These are phyloP conservation scores for Oreotrochilus melanogaster DNA, from an alignment of 2,113 vertebrate species.

Conservation along the genomic window DNA sequence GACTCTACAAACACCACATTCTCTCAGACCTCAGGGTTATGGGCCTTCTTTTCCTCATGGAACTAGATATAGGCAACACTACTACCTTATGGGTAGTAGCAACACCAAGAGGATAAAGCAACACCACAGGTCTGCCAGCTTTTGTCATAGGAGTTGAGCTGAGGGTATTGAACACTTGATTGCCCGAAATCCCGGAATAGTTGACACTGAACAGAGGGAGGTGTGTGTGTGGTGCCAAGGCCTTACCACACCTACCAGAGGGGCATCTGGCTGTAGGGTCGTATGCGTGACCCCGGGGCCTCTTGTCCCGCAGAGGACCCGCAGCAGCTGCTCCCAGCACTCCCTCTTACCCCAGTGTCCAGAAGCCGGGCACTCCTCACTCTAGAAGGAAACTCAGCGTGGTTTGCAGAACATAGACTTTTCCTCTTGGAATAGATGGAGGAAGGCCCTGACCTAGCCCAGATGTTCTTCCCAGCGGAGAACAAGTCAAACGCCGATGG, in stretches of 20 bases:
- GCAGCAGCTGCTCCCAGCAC: not conserved
- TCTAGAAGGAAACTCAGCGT: fast-evolving
- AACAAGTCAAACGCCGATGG: not conserved
- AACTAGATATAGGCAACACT: fast-evolving
- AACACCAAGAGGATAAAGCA: fast-evolving
- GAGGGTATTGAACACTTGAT: fast-evolving
- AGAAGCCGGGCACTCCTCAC: too few species aligned
- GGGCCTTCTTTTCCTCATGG: not conserved
- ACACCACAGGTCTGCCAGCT: not conserved
- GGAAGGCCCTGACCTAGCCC: not conserved
- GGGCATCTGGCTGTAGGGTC: fast-evolving
- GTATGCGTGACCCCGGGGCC: not conserved
- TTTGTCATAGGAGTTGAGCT: fast-evolving
- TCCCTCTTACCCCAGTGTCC: not conserved
- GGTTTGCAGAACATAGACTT: not conserved
- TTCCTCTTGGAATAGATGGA: fast-evolving
- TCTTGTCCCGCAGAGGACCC: fast-evolving
- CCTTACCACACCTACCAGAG: fast-evolving
- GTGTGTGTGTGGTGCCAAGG: fast-evolving
- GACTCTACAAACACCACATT: fast-evolving
- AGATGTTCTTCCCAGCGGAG: fast-evolving
- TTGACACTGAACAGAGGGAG: not conserved
- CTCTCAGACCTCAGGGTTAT: fast-evolving
- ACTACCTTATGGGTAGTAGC: not conserved
- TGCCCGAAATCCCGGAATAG: fast-evolving